Conservation (phyloP, 2,797 vertebrate species). For the Sciurus vulgaris region DNA sequence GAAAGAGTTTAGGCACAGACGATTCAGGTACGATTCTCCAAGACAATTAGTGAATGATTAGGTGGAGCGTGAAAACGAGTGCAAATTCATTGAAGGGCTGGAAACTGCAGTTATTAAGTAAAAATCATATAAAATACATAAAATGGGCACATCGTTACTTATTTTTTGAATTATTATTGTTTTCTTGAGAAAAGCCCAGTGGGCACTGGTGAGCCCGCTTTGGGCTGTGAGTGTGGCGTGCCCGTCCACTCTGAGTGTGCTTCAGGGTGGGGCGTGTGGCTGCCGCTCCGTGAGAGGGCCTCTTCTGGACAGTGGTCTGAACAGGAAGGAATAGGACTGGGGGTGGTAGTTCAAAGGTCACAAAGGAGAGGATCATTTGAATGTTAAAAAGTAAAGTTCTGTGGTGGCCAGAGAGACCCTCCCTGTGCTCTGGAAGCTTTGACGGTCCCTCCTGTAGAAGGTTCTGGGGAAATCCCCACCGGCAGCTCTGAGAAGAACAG, state of each 20-base stretch:
- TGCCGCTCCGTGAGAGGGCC: background rate
- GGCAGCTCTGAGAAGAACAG: background rate
- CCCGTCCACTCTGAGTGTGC: background rate
- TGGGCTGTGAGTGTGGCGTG: background rate
- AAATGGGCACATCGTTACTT: background rate
- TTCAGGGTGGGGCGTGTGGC: background rate
- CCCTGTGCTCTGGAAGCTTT: background rate
- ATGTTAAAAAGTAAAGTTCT: background rate
- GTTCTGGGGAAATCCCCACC: background rate
- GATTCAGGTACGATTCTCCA: background rate
- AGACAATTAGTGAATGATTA: background rate
- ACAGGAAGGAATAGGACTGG: background rate
- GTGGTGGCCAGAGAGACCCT: background rate
- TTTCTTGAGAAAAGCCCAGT: background rate
- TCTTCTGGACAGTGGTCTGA: background rate
- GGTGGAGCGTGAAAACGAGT: background rate
- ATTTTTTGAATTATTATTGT: background rate
- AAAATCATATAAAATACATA: background rate
- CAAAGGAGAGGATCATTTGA: background rate
- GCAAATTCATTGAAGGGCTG: background rate
- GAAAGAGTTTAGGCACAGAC: background rate
- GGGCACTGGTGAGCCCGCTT: background rate
- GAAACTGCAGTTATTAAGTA: background rate
- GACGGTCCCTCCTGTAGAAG: rapidly evolving
- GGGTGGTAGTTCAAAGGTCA: background rate